These are phyloP conservation scores for Apodemus sylvaticus DNA, from an alignment of 2,113 vertebrate species.

Conservation along the genomic window DNA sequence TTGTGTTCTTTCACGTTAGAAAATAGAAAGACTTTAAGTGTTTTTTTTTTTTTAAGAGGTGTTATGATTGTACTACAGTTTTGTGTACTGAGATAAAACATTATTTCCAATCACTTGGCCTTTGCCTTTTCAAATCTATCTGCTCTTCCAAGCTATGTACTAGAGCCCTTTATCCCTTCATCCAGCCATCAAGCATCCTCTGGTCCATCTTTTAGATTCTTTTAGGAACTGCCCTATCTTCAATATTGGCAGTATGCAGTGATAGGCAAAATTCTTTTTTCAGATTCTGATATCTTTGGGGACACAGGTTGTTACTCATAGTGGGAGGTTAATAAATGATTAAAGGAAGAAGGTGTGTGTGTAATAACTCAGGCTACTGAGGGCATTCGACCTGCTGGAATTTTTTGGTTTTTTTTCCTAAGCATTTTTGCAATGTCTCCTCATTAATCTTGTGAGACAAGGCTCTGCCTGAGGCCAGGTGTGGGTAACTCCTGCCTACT, in stretches of 20 bases:
- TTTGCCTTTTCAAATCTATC: neutral
- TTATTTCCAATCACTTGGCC: neutral
- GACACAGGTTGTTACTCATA: neutral
- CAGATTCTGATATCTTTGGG: constrained; percentile 9
- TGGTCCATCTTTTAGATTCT: neutral
- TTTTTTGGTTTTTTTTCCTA: neutral
- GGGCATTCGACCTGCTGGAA: neutral
- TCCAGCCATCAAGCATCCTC: neutral
- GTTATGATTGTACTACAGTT: neutral
- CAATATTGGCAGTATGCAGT: neutral
- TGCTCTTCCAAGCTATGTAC: neutral
- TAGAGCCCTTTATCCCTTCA: neutral
- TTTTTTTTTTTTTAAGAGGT: neutral
- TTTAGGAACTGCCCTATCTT: neutral
- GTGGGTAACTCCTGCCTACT: neutral
- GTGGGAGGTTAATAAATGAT: neutral
- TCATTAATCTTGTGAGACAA: neutral
- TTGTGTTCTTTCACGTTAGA: neutral
- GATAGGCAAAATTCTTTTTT: neutral
- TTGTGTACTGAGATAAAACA: neutral
- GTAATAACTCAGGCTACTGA: neutral
- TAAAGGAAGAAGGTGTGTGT: neutral
- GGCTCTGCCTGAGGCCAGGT: neutral
- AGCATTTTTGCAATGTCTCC: neutral
- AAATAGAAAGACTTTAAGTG: neutral